These are phyloP conservation scores for Trissonchulus sp. DNA, from an alignment of 2,888 invertebrate genomes.

Conservation along the genomic window DNA sequence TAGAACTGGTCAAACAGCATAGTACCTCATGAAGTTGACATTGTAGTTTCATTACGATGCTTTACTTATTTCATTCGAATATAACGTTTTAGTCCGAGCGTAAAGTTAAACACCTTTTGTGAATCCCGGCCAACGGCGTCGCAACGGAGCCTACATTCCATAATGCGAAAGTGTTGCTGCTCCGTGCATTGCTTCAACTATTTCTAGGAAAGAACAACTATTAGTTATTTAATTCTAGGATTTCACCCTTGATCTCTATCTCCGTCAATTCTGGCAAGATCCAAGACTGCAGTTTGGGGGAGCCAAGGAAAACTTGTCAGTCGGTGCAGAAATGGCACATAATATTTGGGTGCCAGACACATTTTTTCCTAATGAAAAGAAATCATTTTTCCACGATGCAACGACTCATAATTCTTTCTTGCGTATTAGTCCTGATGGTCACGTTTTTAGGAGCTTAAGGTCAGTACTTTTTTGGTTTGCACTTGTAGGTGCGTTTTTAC, in stretches of 20 bases:
- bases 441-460: constrained; percentile 47
- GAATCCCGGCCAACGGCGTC: no score
- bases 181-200: no score
- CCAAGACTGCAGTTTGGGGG: constrained; percentile 43
- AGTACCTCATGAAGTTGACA: no score
- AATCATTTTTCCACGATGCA: constrained; percentile 50
- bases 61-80: no score
- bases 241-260: constrained; percentile 49
- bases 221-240: constrained; percentile 41
- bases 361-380: constrained; percentile 50
- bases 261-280: constrained; percentile 50
- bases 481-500: no score
- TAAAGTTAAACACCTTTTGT: no score
- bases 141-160: no score
- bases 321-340: constrained; percentile 50
- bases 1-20: no score
- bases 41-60: no score
- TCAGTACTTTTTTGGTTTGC: constrained; percentile 11
- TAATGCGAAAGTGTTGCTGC: no score
- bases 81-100: no score
- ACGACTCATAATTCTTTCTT: constrained; percentile 51
- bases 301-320: constrained; percentile 29
- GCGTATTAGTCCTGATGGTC: constrained; percentile 48
- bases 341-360: constrained; percentile 51
- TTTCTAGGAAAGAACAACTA: no score